These are phyloP conservation scores for Dolichoris vasculosae DNA, from an alignment of 1,140 invertebrate genomes.

Conservation along the genomic window DNA sequence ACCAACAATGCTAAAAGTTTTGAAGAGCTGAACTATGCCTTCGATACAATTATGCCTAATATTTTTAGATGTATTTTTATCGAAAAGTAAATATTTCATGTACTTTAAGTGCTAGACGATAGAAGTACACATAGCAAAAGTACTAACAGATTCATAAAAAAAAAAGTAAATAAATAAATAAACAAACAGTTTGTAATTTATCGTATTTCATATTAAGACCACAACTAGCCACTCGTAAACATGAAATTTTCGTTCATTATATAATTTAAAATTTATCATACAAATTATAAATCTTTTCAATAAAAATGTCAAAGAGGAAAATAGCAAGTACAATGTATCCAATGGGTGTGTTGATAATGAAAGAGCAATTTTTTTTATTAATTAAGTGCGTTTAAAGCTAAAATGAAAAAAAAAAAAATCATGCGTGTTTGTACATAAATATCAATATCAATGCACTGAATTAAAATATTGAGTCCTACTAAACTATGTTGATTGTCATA, in stretches of 20 bases:
- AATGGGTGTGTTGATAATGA: conserved; percentile 32
- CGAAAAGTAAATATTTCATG: conserved; percentile 11
- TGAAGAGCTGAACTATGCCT: conserved; percentile 8
- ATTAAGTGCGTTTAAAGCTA: conserved; percentile 25
- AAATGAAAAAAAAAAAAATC: conserved; percentile 10
- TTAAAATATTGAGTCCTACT: conserved; percentile 48
- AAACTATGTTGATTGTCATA: conserved; percentile 30
- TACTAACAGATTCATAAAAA: conserved; percentile 24
- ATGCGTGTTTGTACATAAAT: conserved; percentile 50
- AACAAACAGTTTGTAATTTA: conserved; percentile 16
- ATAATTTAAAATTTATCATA: conserved; percentile 18
- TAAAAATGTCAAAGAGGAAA: conserved; percentile 30
- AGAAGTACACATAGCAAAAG: conserved; percentile 7
- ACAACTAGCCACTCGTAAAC: neutral
- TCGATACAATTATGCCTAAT: conserved; percentile 27
- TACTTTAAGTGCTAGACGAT: conserved; percentile 18
- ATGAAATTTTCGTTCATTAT: conserved; percentile 14
- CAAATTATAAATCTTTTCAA: conserved; percentile 36
- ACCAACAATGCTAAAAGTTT: conserved; percentile 37
- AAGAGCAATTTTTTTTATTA: conserved; percentile 47
- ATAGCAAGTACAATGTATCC: conserved; percentile 22
- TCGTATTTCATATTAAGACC: neutral
- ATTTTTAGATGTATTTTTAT: conserved; percentile 33
- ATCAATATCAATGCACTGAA: conserved; percentile 43
- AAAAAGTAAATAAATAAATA: no score